Evolutionary conservation across 2,113 vertebrate species (phyloP).

Genomic region (Cranoglanis bouderius): DNA sequence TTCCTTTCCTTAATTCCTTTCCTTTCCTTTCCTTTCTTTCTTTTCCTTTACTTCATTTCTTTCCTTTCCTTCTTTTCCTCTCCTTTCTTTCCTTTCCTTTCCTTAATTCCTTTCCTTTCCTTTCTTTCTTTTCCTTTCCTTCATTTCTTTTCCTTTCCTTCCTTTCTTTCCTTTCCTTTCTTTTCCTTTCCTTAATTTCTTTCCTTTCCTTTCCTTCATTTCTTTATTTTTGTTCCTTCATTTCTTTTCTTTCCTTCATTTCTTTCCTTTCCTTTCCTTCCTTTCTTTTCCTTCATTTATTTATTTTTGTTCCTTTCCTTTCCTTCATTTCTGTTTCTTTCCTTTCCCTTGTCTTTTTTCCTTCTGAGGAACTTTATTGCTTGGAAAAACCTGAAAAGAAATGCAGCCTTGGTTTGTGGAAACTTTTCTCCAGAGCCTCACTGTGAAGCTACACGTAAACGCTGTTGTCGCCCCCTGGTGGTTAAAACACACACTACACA

Average conservation of each 20-base stretch:
- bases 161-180: not conserved
- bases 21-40: not conserved
- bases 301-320: too few species aligned
- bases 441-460: not conserved
- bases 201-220: too few species aligned
- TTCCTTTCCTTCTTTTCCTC: not conserved
- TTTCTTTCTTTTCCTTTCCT: not conserved
- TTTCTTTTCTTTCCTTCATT: not conserved
- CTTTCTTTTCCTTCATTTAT: too few species aligned
- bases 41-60: fast-evolving
- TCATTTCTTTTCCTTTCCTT: not conserved
- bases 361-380: not conserved
- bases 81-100: not conserved
- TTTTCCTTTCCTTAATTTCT: too few species aligned
- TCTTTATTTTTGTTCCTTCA: too few species aligned
- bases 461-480: conserved; percentile 36
- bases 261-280: too few species aligned
- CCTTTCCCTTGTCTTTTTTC: not conserved
- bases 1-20: not conserved
- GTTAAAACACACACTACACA: not conserved
- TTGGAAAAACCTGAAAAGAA: not conserved
- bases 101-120: not conserved
- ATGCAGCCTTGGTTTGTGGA: not conserved
- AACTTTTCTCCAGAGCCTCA: not conserved
- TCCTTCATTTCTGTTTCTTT: not conserved